phyloP scores from a whole-genome alignment of 1,140 invertebrate species.

The Magallana angulata region DNA sequence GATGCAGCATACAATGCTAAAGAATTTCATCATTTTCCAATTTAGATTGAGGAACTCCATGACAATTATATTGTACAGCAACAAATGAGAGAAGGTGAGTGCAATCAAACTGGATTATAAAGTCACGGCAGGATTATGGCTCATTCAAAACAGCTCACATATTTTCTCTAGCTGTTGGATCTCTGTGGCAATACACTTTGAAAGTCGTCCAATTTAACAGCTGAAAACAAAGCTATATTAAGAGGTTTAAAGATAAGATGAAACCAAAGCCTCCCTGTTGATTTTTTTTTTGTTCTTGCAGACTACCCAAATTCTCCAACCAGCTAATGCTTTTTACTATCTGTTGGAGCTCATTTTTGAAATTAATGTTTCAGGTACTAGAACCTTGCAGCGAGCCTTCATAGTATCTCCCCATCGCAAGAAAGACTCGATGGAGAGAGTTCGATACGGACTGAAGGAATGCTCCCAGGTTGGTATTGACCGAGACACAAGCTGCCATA shows the following conservation, averaged over 20 bases:
- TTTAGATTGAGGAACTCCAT: conserved; percentile 81
- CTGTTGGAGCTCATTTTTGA: too few relatives aligned
- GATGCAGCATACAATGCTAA: too few relatives aligned
- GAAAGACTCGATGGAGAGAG: conserved; percentile 80
- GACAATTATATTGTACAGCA: conserved; percentile 81
- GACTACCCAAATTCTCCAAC: too few relatives aligned
- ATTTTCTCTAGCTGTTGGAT: neutral
- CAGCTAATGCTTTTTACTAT: too few relatives aligned
- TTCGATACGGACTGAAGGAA: conserved; percentile 82
- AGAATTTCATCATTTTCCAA: neutral
- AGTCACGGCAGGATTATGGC: neutral
- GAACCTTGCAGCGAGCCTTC: conserved; percentile 81
- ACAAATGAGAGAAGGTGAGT: conserved; percentile 80
- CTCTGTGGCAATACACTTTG: too few relatives aligned
- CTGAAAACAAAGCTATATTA: too few relatives aligned
- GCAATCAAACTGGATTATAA: neutral
- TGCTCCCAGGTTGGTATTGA: conserved; percentile 77
- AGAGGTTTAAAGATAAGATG: too few relatives aligned
- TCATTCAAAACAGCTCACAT: neutral
- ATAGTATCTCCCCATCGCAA: conserved; percentile 80
- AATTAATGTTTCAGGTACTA: conserved; percentile 58
- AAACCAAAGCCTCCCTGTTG: too few relatives aligned
- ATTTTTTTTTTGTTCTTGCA: too few relatives aligned
- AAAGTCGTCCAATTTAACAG: too few relatives aligned
- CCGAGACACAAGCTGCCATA: neutral